Conservation (phyloP, 2,888 invertebrate genomes). For the Agrilus cyanescens region DNA sequence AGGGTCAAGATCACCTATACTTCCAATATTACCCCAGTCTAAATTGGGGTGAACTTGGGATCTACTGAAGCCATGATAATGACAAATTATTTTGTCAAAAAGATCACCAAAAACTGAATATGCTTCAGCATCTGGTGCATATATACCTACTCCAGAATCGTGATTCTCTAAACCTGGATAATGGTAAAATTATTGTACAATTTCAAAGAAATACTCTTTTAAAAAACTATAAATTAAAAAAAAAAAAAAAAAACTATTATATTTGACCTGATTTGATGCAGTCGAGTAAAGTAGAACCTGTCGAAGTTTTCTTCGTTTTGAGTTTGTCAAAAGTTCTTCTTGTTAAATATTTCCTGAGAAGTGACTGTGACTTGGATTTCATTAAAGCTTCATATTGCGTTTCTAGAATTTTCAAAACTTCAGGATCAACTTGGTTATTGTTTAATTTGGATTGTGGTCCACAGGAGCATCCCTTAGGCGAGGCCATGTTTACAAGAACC, state of each 20-base stretch:
- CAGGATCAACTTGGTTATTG: conserved; percentile 29
- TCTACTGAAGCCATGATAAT: conserved; percentile 52
- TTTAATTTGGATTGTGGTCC: conserved; percentile 8
- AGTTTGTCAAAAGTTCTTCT: conserved; percentile 40
- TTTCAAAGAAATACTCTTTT: not conserved
- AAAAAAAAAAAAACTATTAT: too few species aligned
- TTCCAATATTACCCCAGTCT: conserved; percentile 48
- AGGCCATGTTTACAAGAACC: too few species aligned
- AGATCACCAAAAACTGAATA: conserved; percentile 51
- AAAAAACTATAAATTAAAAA: not conserved
- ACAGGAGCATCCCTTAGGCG: too few species aligned
- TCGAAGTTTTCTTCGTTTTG: conserved; percentile 44
- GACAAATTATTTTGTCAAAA: conserved; percentile 57
- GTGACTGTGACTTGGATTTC: conserved; percentile 42
- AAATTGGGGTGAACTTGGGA: conserved; percentile 46
- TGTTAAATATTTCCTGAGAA: conserved; percentile 52
- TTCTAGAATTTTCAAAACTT: conserved; percentile 37
- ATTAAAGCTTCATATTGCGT: conserved; percentile 38
- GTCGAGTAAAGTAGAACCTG: conserved; percentile 49
- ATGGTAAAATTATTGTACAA: not conserved
- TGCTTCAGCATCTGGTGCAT: conserved; percentile 57
- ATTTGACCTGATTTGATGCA: conserved; percentile 49
- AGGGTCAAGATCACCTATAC: conserved; percentile 47
- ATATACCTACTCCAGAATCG: conserved; percentile 53
- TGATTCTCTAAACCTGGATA: conserved; percentile 47